Evolutionary conservation across 2,888 invertebrate species (phyloP), one percentile per base, ranked within the genome.

Genomic region (Diarsia mendica): DNA sequence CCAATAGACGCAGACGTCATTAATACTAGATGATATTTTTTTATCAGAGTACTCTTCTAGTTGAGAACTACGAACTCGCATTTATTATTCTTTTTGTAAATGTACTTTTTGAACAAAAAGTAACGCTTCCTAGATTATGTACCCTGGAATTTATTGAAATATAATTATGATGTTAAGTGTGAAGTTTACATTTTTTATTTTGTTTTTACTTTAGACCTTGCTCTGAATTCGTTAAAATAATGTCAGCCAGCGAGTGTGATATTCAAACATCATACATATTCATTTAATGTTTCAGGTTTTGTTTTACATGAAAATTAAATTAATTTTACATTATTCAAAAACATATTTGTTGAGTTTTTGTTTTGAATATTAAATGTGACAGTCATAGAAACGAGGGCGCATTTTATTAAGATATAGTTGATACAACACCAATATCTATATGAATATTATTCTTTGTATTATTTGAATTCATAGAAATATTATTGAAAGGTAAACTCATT

Each of bases 21-120:
- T 90, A 89, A 89, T 89, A 88, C 85, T 88, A 84, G 79, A 88
- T 86, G 80, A 69, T 77, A 76, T 79, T 85, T 85, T 79, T 86
- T 82, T 86, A 80, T 79, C 77, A 72, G 51, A 44, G 55, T 48
- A 23, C 28, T 2, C 28, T 67, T 75, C 60, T 84, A 72, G 73
- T 86, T 79, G 23, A 18, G 28, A 77, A 87, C 79, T 65, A 79
- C 77, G 65, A 76, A 80, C 79, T 84, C 78, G 39, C 72, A 78
- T 88, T 88, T 82, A 79, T 79, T 67, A 76, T 74, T 44, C 72
- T 82, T 75, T 79, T 79, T 85, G 65, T 77, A 67, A 73, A 85
- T 75, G 51, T 75, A 60, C 68, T 76, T 79, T 77, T 75, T 55
- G 67, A 75, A 80, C 60, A 72, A 81, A 77, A 82, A 77, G 73